phyloP scores from a whole-genome alignment of 2,797 vertebrate genomes.

The Enteromius treurensis region DNA sequence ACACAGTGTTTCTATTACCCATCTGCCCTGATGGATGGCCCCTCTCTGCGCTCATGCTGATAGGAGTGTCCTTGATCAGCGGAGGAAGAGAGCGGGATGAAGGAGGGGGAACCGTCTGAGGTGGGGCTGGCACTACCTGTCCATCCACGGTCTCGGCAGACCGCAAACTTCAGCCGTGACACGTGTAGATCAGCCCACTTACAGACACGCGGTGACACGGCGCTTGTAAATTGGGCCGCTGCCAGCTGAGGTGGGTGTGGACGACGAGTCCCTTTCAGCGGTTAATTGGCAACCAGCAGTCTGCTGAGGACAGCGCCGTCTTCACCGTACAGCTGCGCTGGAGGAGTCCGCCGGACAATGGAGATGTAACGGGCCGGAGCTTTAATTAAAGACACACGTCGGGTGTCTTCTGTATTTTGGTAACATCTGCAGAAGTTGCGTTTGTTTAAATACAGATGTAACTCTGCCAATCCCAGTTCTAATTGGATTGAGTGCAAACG shows the following conservation, averaged over 20 bases:
- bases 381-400: constrained; percentile 42
- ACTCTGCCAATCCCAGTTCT: not conserved
- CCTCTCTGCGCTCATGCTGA: constrained; percentile 74
- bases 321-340: constrained; percentile 7
- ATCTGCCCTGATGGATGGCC: constrained; percentile 78
- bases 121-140: constrained; percentile 46
- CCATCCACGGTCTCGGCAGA: constrained; percentile 50
- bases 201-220: constrained; percentile 52
- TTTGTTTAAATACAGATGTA: constrained; percentile 17
- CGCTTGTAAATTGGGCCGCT: constrained; percentile 57
- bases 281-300: constrained; percentile 55
- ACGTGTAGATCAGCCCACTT: constrained; percentile 52
- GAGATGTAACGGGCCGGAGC: constrained; percentile 23
- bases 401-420: constrained; percentile 21
- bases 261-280: constrained; percentile 41
- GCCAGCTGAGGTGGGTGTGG: constrained; percentile 54
- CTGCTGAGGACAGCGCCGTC: constrained; percentile 8
- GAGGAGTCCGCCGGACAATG: constrained; percentile 17
- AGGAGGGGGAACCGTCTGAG: constrained; percentile 27
- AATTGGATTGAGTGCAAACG: not conserved
- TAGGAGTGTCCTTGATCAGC: constrained; percentile 78
- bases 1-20: constrained; percentile 81
- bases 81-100: constrained; percentile 53
- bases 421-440: constrained; percentile 16
- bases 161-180: constrained; percentile 44